Percentiles rank a stretch among this genome's conserved stretches.
These are phyloP conservation scores for Antedon mediterranea DNA, from an alignment of 53 echinoderm and acorn worm species.

Conservation along the genomic window DNA sequence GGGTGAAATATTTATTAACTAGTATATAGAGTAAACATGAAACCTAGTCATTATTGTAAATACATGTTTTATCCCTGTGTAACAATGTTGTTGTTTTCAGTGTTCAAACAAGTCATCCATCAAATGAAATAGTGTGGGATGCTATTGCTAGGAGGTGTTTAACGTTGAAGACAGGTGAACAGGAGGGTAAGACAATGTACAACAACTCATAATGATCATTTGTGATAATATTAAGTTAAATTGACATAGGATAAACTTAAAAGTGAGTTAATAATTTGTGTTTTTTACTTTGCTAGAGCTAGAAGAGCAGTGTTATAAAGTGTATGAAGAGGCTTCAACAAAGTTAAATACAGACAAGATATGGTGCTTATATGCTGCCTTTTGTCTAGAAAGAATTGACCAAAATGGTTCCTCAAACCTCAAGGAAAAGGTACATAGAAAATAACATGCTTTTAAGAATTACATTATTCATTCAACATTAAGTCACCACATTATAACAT, in stretches of 20 bases:
- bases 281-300: not conserved
- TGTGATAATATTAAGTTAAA: no score
- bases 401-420: conserved; percentile 22
- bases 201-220: no score
- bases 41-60: no score
- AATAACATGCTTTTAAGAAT: no score
- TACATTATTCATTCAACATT: no score
- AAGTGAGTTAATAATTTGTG: not conserved
- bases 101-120: conserved; percentile 34
- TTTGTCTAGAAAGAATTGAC: conserved; percentile 56
- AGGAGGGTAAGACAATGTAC: not conserved
- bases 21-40: no score
- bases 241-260: conserved; percentile 8
- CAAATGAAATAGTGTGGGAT: conserved; percentile 77
- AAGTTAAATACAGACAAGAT: conserved; percentile 32
- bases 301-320: conserved; percentile 46
- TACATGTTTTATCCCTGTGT: not conserved
- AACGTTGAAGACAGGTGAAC: not conserved
- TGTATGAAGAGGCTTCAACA: conserved; percentile 46
- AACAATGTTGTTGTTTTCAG: conserved; percentile 16
- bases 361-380: conserved; percentile 50
- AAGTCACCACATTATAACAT: no score
- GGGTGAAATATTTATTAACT: no score
- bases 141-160: conserved; percentile 73
- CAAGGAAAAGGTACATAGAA: conserved; percentile 50